Conservation (phyloP, 2,797 vertebrate species). For the Siniperca scherzeri region DNA sequence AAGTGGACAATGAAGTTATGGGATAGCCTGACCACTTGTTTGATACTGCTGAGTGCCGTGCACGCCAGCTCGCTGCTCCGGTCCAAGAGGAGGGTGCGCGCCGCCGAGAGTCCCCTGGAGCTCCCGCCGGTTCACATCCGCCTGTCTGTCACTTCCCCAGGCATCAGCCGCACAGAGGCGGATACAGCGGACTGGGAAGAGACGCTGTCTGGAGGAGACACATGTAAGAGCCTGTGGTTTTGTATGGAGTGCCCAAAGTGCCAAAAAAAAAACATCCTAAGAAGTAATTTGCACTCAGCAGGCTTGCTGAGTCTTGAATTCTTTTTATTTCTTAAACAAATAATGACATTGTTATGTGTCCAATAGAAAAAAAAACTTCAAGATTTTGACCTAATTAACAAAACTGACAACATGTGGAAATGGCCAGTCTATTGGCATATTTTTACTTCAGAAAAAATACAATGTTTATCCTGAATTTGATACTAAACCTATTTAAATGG, state of each 20-base stretch:
- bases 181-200: slow-evolving; percentile 25
- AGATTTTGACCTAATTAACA: neutral
- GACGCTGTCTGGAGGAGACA: slow-evolving; percentile 37
- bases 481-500: neutral
- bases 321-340: neutral
- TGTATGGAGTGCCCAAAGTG: neutral
- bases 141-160: slow-evolving; percentile 45
- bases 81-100: slow-evolving; percentile 48
- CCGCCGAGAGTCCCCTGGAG: slow-evolving; percentile 67
- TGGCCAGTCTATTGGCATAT: neutral
- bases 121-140: slow-evolving; percentile 64
- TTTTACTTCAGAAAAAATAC: neutral
- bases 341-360: neutral
- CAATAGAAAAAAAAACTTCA: neutral
- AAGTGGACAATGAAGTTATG: slow-evolving; percentile 86
- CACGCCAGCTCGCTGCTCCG: slow-evolving; percentile 55
- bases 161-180: slow-evolving; percentile 9
- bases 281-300: neutral
- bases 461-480: neutral
- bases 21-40: slow-evolving; percentile 82
- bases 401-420: neutral
- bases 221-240: slow-evolving; percentile 59
- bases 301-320: neutral
- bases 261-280: neutral
- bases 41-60: slow-evolving; percentile 78